phyloP scores from a whole-genome alignment of 2,888 invertebrate genomes.

The Drosophila phalerata region DNA sequence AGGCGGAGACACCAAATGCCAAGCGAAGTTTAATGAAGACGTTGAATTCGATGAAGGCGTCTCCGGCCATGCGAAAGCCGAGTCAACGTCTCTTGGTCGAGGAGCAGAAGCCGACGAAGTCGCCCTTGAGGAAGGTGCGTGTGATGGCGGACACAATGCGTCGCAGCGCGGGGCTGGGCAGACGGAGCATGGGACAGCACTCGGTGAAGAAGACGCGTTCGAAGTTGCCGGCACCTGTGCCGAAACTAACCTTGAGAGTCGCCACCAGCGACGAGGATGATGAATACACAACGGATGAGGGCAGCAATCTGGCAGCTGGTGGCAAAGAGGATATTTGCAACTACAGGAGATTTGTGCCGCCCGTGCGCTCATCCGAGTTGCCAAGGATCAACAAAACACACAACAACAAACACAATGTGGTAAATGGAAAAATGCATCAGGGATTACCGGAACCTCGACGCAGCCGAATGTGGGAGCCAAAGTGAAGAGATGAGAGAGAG shows the following conservation, averaged over 20 bases:
- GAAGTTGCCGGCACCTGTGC: slow-evolving; percentile 44
- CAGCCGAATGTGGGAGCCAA: slow-evolving; percentile 34
- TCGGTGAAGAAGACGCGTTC: slow-evolving; percentile 60
- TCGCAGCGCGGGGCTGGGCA: too few relatives aligned
- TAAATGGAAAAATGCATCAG: neutral
- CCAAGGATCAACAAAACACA: slow-evolving; percentile 6
- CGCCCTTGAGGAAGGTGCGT: slow-evolving; percentile 71
- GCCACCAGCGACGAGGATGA: slow-evolving; percentile 36
- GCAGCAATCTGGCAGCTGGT: slow-evolving; percentile 4
- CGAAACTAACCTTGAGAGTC: neutral
- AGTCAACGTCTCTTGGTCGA: slow-evolving; percentile 20
- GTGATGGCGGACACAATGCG: slow-evolving; percentile 67
- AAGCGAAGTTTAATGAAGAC: slow-evolving; percentile 81
- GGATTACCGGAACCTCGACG: slow-evolving; percentile 40
- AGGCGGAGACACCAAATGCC: slow-evolving; percentile 59
- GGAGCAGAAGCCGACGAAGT: slow-evolving; percentile 52
- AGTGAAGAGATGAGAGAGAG: neutral
- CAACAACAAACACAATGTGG: slow-evolving; percentile 37
- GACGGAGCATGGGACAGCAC: too few relatives aligned
- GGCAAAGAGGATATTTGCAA: slow-evolving; percentile 26
- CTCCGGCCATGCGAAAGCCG: slow-evolving; percentile 45
- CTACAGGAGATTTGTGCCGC: slow-evolving; percentile 44
- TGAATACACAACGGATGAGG: slow-evolving; percentile 48
- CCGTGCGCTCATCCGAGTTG: slow-evolving; percentile 52
- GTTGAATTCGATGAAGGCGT: slow-evolving; percentile 66